A percentile compares a stretch with the other conserved stretches of the same genome.
These are phyloP conservation scores for Athalia cordata DNA, from an alignment of 2,888 invertebrate genomes.

Conservation along the genomic window DNA sequence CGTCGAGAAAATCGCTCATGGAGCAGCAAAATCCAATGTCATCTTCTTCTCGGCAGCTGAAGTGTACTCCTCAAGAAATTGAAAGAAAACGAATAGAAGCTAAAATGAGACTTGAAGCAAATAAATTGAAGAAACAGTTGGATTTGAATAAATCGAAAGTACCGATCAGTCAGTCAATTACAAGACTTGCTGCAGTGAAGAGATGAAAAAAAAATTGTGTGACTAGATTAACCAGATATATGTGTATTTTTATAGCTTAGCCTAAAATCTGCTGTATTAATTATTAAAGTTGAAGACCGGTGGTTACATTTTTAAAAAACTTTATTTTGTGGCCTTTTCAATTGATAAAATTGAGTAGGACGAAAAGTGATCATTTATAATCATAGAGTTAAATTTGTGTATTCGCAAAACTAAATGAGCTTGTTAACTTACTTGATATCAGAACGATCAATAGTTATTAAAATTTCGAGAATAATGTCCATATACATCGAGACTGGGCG, in stretches of 20 bases:
- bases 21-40: not conserved
- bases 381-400: too few species aligned
- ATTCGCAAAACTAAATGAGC: too few species aligned
- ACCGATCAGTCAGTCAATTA: conserved; percentile 2
- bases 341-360: not conserved
- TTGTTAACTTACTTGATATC: too few species aligned
- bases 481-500: too few species aligned
- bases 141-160: not conserved
- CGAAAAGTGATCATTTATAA: not conserved
- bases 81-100: conserved; percentile 79
- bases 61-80: conserved; percentile 79
- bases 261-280: not conserved
- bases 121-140: conserved; percentile 62
- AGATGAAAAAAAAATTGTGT: conserved; percentile 10
- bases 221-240: not conserved
- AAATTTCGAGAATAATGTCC: too few species aligned
- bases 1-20: not conserved
- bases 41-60: conserved; percentile 71
- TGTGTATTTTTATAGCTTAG: not conserved
- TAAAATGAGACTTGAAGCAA: conserved; percentile 77
- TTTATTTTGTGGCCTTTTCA: not conserved
- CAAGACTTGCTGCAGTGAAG: conserved; percentile 12
- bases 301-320: not conserved
- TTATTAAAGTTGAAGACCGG: not conserved
- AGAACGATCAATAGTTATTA: too few species aligned